A percentile compares a stretch with the other conserved stretches of the same genome.
Evolutionary conservation across 64 coral and sea anemone species (phyloP).

Genomic region (Pachyseris speciosa): DNA sequence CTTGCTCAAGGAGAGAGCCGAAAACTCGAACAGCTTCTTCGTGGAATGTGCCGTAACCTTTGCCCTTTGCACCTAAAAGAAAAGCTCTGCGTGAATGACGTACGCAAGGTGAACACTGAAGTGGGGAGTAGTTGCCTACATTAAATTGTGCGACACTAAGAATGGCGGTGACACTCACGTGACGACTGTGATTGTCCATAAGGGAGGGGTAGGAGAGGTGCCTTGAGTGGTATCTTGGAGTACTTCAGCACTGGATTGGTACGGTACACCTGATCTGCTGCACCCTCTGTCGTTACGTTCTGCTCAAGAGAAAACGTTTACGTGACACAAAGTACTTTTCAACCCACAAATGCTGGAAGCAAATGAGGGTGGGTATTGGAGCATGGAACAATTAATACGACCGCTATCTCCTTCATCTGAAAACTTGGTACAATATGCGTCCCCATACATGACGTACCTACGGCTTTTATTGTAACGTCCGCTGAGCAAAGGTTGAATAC

Average conservation of each 20-base stretch:
- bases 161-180: slow-evolving; percentile 61
- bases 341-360: no score
- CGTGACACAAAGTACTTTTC: not conserved
- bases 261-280: slow-evolving; percentile 83
- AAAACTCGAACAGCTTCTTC: slow-evolving; percentile 99
- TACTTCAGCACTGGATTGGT: slow-evolving; percentile 95
- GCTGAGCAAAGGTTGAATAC: no score
- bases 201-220: slow-evolving; percentile 86
- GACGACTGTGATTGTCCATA: slow-evolving; percentile 95
- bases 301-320: slow-evolving; percentile 6
- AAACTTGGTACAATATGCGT: no score
- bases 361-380: no score
- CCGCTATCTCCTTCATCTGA: no score
- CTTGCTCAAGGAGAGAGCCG: slow-evolving; percentile 92
- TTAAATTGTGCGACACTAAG: not conserved
- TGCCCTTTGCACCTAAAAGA: slow-evolving; percentile 92
- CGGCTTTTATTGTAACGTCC: no score
- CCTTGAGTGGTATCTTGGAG: slow-evolving; percentile 88
- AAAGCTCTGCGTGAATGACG: no score
- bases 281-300: slow-evolving; percentile 73
- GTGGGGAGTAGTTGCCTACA: not conserved
- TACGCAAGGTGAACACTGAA: no score
- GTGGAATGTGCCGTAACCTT: slow-evolving; percentile 97
- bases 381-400: no score
- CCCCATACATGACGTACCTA: no score